Evolutionary conservation across 1,140 invertebrate species (phyloP).

Genomic region (Bemisia tabaci): DNA sequence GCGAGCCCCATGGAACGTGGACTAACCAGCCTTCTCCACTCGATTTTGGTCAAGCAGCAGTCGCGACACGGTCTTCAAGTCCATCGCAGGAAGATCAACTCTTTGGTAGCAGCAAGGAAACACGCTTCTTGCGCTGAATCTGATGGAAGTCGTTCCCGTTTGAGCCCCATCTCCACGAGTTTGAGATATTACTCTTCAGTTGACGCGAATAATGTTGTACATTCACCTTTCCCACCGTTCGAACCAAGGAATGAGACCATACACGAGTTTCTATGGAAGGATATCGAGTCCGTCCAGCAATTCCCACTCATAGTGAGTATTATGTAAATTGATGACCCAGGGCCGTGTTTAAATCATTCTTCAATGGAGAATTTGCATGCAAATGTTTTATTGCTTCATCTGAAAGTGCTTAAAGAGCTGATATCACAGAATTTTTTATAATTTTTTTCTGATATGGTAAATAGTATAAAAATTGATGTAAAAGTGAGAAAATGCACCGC

Average conservation of each 20-base stretch:
- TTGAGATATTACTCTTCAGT: not conserved
- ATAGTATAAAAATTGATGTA: too few relatives aligned
- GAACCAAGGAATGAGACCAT: not conserved
- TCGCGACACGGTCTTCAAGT: not conserved
- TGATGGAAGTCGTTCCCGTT: not conserved
- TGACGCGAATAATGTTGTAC: not conserved
- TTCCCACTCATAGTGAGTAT: not conserved
- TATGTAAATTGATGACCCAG: too few relatives aligned
- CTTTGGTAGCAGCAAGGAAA: not conserved
- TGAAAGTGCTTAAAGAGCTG: too few relatives aligned
- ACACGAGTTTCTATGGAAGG: not conserved
- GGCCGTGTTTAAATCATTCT: too few relatives aligned
- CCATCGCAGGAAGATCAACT: not conserved
- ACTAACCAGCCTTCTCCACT: not conserved
- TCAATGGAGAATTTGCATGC: too few relatives aligned
- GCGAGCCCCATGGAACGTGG: not conserved
- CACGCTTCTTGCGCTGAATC: not conserved
- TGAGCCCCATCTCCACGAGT: not conserved
- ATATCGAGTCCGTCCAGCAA: not conserved
- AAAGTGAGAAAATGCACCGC: too few relatives aligned
- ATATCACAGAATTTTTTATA: too few relatives aligned
- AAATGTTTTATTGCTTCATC: too few relatives aligned
- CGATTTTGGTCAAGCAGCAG: not conserved
- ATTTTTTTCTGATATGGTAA: too few relatives aligned
- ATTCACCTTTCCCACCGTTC: not conserved